Evolutionary conservation across 2,888 invertebrate genomes (phyloP), one percentile per base, ranked within the genome.

Genomic region (Bimastos eiseni): DNA sequence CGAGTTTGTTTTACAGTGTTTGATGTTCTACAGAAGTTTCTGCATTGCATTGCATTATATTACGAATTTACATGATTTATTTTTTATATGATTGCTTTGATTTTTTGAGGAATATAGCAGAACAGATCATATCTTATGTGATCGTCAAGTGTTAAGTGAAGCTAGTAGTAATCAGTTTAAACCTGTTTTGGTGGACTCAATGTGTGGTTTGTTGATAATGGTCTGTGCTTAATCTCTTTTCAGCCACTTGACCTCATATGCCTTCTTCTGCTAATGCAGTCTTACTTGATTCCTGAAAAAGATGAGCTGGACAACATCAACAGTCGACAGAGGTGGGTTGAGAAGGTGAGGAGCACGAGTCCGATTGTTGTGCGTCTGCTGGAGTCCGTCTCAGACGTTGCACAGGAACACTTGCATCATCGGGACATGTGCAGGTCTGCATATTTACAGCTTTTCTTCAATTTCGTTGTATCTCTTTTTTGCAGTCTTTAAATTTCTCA

Each of bases 251-350:
- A 93, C 91, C 92, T 93, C 8, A 90, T 92, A 33, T 91, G 91
- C 30, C 90, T 93, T 34, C 89, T 91, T 33, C 90, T 93, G 90
- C 37, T 89, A 36, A 89, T 93, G 83, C 91, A 93, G 44, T 92
- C 92, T 17, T 91, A 92, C 19, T 91, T 93, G 21, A 91, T 91
- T 21, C 93, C 93, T 34, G 89, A 89, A 1, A 91, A 91, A 33
- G 91, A 92, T n/a, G 91, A 92, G 88, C 90, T 93, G 33, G 91
- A 93, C 70, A 91, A 91, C 19, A 89, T 89, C 38, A 89, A 89
- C 11, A 91, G n/a, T 41, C 90, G 93, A 36, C 88, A 92, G n/a
- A 91, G 91, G 24, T 93, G 93, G 93, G 89, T 93, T n/a, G 90
- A 92, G n/a, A 92, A 91, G 24, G 93, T 93, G 38, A 92, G 92